These are phyloP conservation scores for Ricordea florida DNA, from an alignment of 92 coral and sea anemone species.

Conservation along the genomic window DNA sequence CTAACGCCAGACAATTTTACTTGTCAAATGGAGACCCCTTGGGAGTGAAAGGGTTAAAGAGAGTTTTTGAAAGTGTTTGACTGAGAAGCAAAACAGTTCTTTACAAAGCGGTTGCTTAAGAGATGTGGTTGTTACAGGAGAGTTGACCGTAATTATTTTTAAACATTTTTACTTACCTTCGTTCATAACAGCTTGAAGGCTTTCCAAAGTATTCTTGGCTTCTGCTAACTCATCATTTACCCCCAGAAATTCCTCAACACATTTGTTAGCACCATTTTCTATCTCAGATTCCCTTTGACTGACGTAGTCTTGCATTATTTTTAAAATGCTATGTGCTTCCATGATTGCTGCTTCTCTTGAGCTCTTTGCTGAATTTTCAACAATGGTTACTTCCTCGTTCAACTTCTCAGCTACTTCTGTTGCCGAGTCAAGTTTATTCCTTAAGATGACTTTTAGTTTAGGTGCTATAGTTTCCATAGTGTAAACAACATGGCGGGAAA, in stretches of 20 bases:
- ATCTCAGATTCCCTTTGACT: constrained; percentile 60
- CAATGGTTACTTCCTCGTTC: background rate
- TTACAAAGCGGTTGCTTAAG: too few relatives aligned
- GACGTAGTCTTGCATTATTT: constrained; percentile 29
- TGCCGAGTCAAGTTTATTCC: constrained; percentile 58
- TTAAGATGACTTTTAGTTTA: constrained; percentile 54
- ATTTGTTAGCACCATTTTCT: constrained; percentile 4
- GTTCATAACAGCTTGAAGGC: background rate
- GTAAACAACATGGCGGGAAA: constrained; percentile 54
- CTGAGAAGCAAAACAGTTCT: too few relatives aligned
- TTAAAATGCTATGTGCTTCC: constrained; percentile 36
- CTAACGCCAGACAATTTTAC: too few relatives aligned
- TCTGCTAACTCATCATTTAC: constrained; percentile 16
- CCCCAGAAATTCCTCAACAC: constrained; percentile 27
- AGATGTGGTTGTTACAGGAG: background rate
- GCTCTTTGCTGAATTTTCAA: constrained; percentile 39
- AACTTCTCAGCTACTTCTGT: constrained; percentile 26
- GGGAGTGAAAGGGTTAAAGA: too few relatives aligned
- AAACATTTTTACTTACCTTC: constrained; percentile 20
- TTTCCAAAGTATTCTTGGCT: background rate
- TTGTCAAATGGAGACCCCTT: too few relatives aligned
- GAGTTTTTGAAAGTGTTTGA: too few relatives aligned
- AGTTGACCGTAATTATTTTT: background rate
- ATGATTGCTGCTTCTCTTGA: constrained; percentile 27
- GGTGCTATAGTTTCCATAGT: constrained; percentile 49